Evolutionary conservation across 2,888 invertebrate genomes (phyloP).

Genomic region (Doris montereyensis): DNA sequence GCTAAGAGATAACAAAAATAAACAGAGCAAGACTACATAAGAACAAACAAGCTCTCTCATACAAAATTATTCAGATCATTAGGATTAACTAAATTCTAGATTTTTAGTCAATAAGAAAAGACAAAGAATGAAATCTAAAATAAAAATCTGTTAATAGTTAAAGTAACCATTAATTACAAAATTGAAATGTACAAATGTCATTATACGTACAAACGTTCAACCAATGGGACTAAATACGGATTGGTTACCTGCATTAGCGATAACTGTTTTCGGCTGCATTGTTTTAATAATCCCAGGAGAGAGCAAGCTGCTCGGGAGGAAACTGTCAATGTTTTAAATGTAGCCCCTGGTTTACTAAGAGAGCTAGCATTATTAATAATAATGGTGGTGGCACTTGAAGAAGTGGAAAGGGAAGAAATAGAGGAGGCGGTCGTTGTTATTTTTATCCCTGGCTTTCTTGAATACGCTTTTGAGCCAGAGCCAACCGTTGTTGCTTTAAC

Average conservation of each 20-base stretch:
- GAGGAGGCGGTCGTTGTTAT: slow-evolving; percentile 37
- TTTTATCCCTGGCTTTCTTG: slow-evolving; percentile 48
- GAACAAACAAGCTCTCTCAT: too few relatives aligned
- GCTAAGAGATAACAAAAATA: too few relatives aligned
- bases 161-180: too few relatives aligned
- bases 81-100: too few relatives aligned
- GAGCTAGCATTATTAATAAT: slow-evolving; percentile 43
- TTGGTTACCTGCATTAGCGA: slow-evolving; percentile 48
- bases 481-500: slow-evolving; percentile 87
- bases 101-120: too few relatives aligned
- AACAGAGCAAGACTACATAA: too few relatives aligned
- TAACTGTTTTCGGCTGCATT: slow-evolving; percentile 62
- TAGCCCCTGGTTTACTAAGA: slow-evolving; percentile 45
- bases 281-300: slow-evolving; percentile 58
- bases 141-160: too few relatives aligned
- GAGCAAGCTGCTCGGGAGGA: slow-evolving; percentile 64
- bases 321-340: slow-evolving; percentile 55
- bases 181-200: too few relatives aligned
- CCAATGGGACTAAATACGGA: not conserved
- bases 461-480: slow-evolving; percentile 87
- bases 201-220: too few relatives aligned
- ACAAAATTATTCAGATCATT: too few relatives aligned
- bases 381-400: slow-evolving; percentile 43
- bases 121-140: too few relatives aligned
- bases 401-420: slow-evolving; percentile 22